A percentile compares a stretch with the other conserved stretches of the same genome.
These are phyloP conservation scores for Spizaetus ornatus DNA, from an alignment of 2,113 vertebrate species.

Conservation along the genomic window DNA sequence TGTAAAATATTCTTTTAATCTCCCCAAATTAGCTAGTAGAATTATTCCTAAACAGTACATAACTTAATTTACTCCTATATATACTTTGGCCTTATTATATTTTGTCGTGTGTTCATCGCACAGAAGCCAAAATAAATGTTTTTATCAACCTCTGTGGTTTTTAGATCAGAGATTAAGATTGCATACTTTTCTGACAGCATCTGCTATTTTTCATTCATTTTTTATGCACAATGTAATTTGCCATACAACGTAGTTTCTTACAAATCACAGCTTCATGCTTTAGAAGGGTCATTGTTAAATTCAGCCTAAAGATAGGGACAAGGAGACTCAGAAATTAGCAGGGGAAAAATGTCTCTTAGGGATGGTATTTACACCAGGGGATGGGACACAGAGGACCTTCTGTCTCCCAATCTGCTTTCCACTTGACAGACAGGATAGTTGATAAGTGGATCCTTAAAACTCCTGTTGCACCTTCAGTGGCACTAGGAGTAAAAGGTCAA, in stretches of 20 bases:
- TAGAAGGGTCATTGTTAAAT: not conserved
- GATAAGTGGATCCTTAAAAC: not conserved
- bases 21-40: not conserved
- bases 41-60: not conserved
- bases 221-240: not conserved
- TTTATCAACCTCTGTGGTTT: not conserved
- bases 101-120: not conserved
- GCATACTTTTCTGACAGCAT: not conserved
- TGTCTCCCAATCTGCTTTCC: not conserved
- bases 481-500: not conserved
- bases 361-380: not conserved
- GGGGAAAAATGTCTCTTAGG: not conserved
- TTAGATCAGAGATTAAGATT: not conserved
- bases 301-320: not conserved
- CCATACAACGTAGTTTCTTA: not conserved
- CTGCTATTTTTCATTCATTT: conserved; percentile 17
- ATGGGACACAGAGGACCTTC: not conserved
- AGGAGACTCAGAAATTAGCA: not conserved
- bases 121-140: conserved; percentile 33
- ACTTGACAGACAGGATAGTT: not conserved
- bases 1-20: not conserved
- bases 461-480: not conserved
- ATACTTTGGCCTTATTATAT: not conserved
- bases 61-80: not conserved
- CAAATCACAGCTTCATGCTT: not conserved